Percentiles rank a stretch among this genome's conserved stretches.
Evolutionary conservation across 2,113 vertebrate species (phyloP).

Genomic region (Accipiter virgatus): DNA sequence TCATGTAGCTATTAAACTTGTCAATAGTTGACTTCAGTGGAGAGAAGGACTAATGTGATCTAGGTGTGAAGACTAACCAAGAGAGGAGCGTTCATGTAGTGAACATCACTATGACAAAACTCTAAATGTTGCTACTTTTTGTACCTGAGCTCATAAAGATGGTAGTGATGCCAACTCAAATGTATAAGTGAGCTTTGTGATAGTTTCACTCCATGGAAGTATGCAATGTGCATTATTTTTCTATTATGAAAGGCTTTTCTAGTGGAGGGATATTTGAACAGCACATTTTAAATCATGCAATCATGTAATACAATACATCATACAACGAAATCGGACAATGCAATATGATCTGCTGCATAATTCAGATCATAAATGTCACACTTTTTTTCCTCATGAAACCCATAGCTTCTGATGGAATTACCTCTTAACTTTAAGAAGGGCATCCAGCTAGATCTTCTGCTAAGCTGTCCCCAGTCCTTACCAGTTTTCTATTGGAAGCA

Average conservation of each 20-base stretch:
- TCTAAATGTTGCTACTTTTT: neutral
- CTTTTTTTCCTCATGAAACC: neutral
- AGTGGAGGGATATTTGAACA: neutral
- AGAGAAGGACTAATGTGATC: neutral
- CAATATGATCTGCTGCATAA: neutral
- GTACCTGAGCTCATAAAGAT: neutral
- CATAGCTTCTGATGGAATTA: neutral
- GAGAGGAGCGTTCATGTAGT: accelerated
- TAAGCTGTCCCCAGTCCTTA: neutral
- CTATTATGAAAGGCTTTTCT: neutral
- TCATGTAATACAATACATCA: neutral
- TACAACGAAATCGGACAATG: neutral
- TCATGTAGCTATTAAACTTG: neutral
- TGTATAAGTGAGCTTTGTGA: neutral
- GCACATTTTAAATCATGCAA: neutral
- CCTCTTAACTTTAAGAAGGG: neutral
- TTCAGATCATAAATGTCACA: neutral
- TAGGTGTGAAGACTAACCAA: neutral
- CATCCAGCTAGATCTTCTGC: neutral
- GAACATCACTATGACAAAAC: neutral
- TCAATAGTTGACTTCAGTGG: neutral
- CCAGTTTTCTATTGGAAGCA: neutral
- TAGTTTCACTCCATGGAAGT: neutral
- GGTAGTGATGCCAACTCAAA: neutral
- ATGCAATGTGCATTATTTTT: neutral